Evolutionary conservation across 2,113 vertebrate genomes (phyloP).

Genomic region (Indicator indicator): DNA sequence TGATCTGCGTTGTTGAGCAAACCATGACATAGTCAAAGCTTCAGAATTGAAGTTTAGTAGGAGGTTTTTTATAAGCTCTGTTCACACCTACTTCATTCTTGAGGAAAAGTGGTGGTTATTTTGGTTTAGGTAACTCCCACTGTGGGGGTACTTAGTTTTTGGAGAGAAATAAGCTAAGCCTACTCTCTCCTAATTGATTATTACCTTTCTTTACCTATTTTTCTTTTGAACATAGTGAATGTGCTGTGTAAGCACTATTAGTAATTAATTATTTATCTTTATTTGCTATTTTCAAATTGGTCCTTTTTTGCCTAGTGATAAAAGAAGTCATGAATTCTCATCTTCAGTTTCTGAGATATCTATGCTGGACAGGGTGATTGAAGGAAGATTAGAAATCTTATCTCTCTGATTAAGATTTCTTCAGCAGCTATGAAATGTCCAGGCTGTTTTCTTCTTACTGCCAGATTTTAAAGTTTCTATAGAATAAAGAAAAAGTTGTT

Average conservation of each 20-base stretch:
- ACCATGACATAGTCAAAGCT: not conserved
- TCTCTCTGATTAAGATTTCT: not conserved
- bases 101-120: not conserved
- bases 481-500: not conserved
- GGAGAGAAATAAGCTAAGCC: not conserved
- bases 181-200: not conserved
- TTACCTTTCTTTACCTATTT: not conserved
- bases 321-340: not conserved
- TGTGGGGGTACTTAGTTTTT: not conserved
- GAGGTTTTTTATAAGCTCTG: not conserved
- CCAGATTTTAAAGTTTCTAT: not conserved
- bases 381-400: not conserved
- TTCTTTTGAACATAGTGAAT: not conserved
- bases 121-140: not conserved
- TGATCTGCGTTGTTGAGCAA: not conserved
- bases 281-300: not conserved
- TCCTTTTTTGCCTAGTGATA: not conserved
- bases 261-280: not conserved
- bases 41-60: not conserved
- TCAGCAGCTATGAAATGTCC: not conserved
- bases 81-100: not conserved
- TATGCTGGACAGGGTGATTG: not conserved
- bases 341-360: not conserved
- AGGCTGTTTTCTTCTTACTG: not conserved
- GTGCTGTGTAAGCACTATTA: not conserved